Evolutionary conservation across 2,113 vertebrate species (phyloP).

Genomic region (Tringa solitaria): DNA sequence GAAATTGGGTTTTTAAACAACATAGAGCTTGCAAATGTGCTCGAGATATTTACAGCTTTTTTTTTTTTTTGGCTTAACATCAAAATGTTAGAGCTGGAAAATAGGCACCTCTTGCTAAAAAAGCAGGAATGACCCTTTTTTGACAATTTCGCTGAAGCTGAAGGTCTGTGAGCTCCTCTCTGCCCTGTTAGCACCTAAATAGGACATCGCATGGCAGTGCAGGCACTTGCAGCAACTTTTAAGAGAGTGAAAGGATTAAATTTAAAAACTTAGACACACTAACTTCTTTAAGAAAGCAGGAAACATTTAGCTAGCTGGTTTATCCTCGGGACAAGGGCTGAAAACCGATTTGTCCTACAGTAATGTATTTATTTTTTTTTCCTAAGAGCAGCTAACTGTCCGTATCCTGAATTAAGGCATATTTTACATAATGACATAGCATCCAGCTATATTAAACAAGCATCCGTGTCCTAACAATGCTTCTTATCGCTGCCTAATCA

Average conservation of each 20-base stretch:
- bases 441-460: constrained; percentile 19
- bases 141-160: neutral
- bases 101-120: constrained; percentile 37
- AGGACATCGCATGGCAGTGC: neutral
- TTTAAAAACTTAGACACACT: constrained; percentile 2
- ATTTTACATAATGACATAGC: neutral
- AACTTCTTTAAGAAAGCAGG: constrained; percentile 9
- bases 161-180: neutral
- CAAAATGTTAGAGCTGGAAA: constrained; percentile 40
- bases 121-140: constrained; percentile 34
- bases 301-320: neutral
- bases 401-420: neutral
- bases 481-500: constrained; percentile 43
- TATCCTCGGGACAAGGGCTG: constrained; percentile 7
- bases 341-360: constrained; percentile 20
- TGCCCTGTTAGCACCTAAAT: constrained; percentile 21
- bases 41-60: neutral
- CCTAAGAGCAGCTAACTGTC: neutral
- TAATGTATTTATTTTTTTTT: neutral
- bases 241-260: constrained; percentile 25
- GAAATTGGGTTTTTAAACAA: constrained; percentile 23
- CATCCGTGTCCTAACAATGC: constrained; percentile 14
- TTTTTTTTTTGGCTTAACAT: constrained; percentile 29
- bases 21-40: neutral
- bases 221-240: constrained; percentile 39